Evolutionary conservation across 2,888 invertebrate genomes (phyloP).

Genomic region (Mesoligia furuncula): DNA sequence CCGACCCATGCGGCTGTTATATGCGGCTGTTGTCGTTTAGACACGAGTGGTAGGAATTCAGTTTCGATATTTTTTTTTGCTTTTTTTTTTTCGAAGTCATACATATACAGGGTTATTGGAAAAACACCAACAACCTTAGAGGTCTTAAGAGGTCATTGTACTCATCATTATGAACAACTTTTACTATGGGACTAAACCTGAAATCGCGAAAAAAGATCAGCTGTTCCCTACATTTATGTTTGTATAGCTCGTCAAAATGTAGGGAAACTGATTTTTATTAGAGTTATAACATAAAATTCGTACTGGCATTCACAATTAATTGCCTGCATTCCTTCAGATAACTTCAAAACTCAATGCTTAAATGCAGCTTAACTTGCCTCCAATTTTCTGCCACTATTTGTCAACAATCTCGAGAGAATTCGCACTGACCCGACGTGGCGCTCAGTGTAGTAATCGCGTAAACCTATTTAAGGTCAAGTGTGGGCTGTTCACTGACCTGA

Average conservation of each 20-base stretch:
- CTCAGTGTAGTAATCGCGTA: constrained; percentile 26
- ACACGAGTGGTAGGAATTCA: no score
- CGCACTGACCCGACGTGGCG: constrained; percentile 2
- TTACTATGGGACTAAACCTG: no score
- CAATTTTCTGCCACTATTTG: constrained; percentile 27
- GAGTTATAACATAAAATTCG: neutral
- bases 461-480: constrained; percentile 47
- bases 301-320: neutral
- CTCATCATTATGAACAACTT: no score
- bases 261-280: no score
- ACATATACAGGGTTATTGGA: no score
- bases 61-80: no score
- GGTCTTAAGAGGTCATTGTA: no score
- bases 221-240: no score
- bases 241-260: no score
- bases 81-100: no score
- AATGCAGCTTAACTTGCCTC: neutral
- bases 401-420: constrained; percentile 29
- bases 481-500: constrained; percentile 22
- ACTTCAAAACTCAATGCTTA: neutral
- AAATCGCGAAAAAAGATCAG: no score
- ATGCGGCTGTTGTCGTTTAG: neutral
- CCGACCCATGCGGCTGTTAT: neutral
- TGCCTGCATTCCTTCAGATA: neutral
- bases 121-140: no score